Base-by-base conservation (phyloP, 2,888 invertebrate species). In the Sycophila texana region DNA sequence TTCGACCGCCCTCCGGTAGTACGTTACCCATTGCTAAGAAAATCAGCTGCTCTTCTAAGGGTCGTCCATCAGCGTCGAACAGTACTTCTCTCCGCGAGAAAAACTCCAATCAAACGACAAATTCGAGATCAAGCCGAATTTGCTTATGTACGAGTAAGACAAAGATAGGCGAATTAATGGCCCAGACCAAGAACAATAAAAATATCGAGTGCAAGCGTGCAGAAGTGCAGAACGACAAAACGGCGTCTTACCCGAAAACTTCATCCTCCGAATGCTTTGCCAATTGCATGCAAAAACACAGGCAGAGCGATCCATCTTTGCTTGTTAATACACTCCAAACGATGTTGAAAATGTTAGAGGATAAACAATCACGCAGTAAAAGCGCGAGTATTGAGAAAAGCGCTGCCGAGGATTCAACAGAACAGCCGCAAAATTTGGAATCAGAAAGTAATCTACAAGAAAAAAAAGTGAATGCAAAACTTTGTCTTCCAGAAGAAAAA, bases 281-380 rank as follows among this genome's bases (percentile, higher is more conserved):
- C 0, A 55, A 39, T 39, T 39, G 73, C 0, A 68, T 13, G 16
- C 73, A 55, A n/a, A 78, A 72, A 16, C 66, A 20, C 1, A 67
- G 49, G 4, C 30, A 67, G 4, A 39, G 26, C 22, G 7, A 18
- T n/a, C 13, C n/a, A 7, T 18, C 39, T 63, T 79, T 68, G 73
- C 53, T 82, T 5, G 16, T 10, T 0, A 73, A 75, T 4, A 76
- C 75, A 0, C 16, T 81, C 16, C 61, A 67, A 55, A 26, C 73
- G 0, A 18, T 78, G 63, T 53, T 53, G 5, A 81, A 76, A n/a
- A 2, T 81, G 0, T 1, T 81, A 1, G 73, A 75, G 0, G 57
- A 71, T 16, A 74, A 55, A 39, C 39, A 10, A 7, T 1, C 1
- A 1, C 39, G 10, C 7, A 12, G 63, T 4, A 16, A 67, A 55